Conservation (phyloP, 1,140 invertebrate species). For the Diuraphis noxia region DNA sequence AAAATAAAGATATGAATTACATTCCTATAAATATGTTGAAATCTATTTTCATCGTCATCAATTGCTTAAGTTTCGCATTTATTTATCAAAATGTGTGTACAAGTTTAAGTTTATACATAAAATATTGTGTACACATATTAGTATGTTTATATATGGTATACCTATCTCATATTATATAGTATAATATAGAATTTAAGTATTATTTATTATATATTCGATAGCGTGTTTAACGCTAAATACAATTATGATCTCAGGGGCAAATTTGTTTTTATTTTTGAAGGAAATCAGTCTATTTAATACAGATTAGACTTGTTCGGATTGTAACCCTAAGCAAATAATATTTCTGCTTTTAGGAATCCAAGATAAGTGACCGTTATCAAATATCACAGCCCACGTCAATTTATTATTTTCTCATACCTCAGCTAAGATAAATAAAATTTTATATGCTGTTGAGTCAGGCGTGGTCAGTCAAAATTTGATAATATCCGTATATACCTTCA, state of each 20-base stretch:
- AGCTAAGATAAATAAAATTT: constrained; percentile 6
- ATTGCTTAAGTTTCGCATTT: too few species aligned
- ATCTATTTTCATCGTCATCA: not conserved
- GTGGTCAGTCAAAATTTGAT: not conserved
- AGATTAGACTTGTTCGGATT: constrained; percentile 32
- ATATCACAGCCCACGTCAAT: constrained; percentile 31
- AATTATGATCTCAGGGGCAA: not conserved
- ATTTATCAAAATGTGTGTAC: too few species aligned
- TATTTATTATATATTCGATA: not conserved
- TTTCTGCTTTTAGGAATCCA: not conserved
- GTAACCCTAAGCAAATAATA: constrained; percentile 37
- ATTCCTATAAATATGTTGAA: not conserved
- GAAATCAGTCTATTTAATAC: not conserved
- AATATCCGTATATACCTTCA: not conserved
- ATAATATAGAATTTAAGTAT: not conserved
- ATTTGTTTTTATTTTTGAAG: not conserved
- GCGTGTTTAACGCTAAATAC: not conserved
- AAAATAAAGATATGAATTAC: not conserved
- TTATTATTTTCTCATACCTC: constrained; percentile 15
- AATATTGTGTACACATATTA: not conserved
- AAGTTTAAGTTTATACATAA: not conserved
- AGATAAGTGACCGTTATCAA: constrained; percentile 51
- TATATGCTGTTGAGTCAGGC: not conserved
- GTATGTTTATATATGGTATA: not conserved
- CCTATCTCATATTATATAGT: not conserved